phyloP scores from a whole-genome alignment of 2,797 vertebrate species.

The Clamator glandarius region DNA sequence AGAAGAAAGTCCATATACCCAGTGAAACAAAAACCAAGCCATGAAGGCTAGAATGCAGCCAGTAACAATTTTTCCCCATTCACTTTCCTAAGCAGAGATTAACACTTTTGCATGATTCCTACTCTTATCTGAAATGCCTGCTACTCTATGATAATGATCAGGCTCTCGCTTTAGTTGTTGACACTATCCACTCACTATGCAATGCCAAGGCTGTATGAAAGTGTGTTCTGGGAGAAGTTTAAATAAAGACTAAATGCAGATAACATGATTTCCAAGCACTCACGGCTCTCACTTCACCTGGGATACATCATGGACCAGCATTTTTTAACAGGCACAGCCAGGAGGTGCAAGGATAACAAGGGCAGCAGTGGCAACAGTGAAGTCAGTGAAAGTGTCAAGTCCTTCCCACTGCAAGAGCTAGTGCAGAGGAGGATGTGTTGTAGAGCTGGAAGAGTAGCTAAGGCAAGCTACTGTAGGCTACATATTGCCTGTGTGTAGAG shows the following conservation, averaged over 20 bases:
- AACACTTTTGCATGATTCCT: neutral
- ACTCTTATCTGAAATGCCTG: neutral
- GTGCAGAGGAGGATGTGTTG: neutral
- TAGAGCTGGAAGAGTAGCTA: neutral
- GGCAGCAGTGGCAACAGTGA: neutral
- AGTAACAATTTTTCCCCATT: neutral
- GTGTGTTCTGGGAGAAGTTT: neutral
- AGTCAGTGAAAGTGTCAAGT: neutral
- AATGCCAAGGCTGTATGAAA: neutral
- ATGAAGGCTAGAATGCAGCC: neutral
- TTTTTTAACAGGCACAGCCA: neutral
- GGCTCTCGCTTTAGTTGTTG: neutral
- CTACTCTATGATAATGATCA: neutral
- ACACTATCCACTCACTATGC: neutral
- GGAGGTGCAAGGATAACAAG: neutral
- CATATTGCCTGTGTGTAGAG: neutral
- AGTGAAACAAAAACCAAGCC: neutral
- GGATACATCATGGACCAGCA: neutral
- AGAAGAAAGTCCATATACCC: neutral
- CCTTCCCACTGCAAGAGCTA: neutral
- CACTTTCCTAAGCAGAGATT: neutral
- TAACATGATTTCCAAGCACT: neutral
- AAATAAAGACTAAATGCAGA: neutral
- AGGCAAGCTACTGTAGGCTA: neutral
- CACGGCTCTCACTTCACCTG: neutral